phyloP scores from a whole-genome alignment of 2,113 vertebrate species.

The Seriola rivoliana region DNA sequence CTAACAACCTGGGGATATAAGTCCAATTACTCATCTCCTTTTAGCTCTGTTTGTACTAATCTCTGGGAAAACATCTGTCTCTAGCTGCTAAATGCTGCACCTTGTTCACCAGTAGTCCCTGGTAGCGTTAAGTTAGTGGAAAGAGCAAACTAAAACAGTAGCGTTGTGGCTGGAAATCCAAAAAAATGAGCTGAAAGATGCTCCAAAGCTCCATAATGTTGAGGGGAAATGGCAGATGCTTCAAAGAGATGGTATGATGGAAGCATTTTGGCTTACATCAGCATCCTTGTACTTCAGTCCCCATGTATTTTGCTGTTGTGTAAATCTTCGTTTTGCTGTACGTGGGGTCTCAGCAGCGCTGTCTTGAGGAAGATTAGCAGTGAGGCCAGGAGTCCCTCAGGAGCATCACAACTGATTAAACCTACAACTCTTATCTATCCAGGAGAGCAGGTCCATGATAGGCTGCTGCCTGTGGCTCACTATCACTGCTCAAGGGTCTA shows the following conservation, averaged over 20 bases:
- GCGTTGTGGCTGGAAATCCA: no score
- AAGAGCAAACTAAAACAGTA: neutral
- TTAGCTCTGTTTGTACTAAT: neutral
- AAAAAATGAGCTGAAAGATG: neutral
- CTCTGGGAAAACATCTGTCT: neutral
- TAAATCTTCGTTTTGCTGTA: slow-evolving; percentile 54
- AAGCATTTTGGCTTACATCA: neutral
- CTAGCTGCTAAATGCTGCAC: neutral
- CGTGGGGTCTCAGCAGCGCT: slow-evolving; percentile 31
- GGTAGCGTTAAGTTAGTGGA: neutral
- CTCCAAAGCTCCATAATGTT: neutral
- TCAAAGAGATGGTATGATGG: neutral
- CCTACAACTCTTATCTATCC: slow-evolving; percentile 57
- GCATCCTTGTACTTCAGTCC: no score
- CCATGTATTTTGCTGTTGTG: slow-evolving; percentile 47
- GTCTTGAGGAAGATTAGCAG: slow-evolving; percentile 50
- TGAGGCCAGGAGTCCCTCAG: slow-evolving; percentile 28
- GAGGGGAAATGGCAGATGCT: neutral
- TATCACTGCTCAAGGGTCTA: slow-evolving; percentile 31
- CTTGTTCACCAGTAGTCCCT: neutral
- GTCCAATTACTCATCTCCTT: neutral
- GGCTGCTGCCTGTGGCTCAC: slow-evolving; percentile 38
- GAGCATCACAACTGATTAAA: slow-evolving; percentile 66
- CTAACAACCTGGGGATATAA: no score
- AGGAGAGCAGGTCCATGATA: slow-evolving; percentile 38